phyloP scores from a whole-genome alignment of 1,140 invertebrate species.

The Drosophila busckii region DNA sequence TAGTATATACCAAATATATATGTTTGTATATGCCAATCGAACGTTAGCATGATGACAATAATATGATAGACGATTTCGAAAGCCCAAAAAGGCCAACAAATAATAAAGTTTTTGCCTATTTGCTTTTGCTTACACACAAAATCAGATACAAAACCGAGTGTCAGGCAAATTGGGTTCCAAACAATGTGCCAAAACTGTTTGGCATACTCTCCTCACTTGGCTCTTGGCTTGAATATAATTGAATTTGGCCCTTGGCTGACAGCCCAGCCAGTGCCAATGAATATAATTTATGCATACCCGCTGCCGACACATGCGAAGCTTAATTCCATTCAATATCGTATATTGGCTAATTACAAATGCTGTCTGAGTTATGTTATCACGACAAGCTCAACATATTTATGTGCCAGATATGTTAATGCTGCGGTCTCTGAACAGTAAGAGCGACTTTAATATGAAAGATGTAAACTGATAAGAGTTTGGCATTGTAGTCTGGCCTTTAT shows the following conservation, averaged over 20 bases:
- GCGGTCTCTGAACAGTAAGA: no score
- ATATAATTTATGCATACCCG: conserved; percentile 63
- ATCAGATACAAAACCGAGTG: conserved; percentile 71
- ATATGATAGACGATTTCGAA: conserved; percentile 71
- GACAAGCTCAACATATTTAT: no score
- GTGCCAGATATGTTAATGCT: no score
- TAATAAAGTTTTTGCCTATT: not conserved
- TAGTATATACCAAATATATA: conserved; percentile 11
- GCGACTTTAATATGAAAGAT: no score
- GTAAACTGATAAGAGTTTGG: no score
- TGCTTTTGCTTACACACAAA: conserved; percentile 34
- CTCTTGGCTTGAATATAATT: no score
- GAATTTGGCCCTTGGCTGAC: no score
- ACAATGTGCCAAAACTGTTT: conserved; percentile 43
- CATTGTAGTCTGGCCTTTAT: no score
- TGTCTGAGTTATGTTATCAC: conserved; percentile 23
- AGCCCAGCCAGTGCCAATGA: conserved; percentile 38
- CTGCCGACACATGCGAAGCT: conserved; percentile 31
- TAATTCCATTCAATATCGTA: conserved; percentile 30
- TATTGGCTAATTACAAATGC: conserved; percentile 62
- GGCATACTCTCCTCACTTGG: no score
- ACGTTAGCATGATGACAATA: conserved; percentile 74
- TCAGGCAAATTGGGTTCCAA: conserved; percentile 65
- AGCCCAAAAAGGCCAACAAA: conserved; percentile 12
- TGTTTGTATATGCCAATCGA: conserved; percentile 44